Conservation (phyloP, 37 sponge, comb jelly and placozoan species). For the Ianthella basta region DNA sequence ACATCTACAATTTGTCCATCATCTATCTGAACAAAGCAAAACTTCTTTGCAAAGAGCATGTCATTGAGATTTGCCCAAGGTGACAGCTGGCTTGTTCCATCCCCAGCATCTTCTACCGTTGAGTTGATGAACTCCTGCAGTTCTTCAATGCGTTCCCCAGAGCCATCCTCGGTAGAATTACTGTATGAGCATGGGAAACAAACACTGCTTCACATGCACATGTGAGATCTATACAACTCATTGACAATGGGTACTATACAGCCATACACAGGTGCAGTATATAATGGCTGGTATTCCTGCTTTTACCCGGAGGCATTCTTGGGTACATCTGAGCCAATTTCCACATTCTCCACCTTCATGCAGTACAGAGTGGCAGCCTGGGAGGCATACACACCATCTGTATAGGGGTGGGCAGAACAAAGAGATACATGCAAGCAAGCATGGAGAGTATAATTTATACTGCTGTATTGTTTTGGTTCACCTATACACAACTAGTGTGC, state of each 20-base stretch:
- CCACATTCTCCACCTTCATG: conserved; percentile 15
- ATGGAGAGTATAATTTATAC: too few species aligned
- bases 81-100: neutral
- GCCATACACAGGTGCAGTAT: too few species aligned
- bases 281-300: too few species aligned
- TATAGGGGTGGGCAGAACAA: neutral
- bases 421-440: too few species aligned
- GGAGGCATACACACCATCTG: conserved; percentile 19
- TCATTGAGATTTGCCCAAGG: neutral
- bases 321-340: neutral
- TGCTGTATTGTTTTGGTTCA: neutral
- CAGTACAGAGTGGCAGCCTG: conserved; percentile 47
- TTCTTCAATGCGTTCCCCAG: conserved; percentile 1
- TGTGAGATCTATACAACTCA: too few species aligned
- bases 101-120: conserved; percentile 16
- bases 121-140: conserved; percentile 6
- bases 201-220: too few species aligned
- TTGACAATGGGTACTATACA: too few species aligned
- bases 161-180: too few species aligned
- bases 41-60: neutral
- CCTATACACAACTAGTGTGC: too few species aligned
- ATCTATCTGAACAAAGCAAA: conserved; percentile 40
- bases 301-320: neutral
- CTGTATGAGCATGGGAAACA: too few species aligned
- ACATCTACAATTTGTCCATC: conserved; percentile 46